Conservation (phyloP, 2,113 vertebrate genomes). For the Lampris megalopsis region DNA sequence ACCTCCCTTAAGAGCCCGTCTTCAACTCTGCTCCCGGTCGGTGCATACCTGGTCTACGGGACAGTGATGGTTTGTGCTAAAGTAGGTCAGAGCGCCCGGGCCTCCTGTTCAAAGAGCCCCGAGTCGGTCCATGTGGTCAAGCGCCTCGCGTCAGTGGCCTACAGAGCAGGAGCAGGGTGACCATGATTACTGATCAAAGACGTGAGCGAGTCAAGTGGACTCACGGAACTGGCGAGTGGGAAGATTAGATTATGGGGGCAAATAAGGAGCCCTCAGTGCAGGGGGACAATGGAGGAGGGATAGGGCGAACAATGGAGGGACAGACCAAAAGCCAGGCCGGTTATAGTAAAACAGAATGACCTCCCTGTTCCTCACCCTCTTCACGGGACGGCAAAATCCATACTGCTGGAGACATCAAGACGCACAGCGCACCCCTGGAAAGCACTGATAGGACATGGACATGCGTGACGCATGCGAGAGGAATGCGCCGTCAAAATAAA, state of each 20-base stretch:
- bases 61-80: slow-evolving; percentile 13
- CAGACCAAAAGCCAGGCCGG: slow-evolving; percentile 43
- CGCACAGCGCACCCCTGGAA: slow-evolving; percentile 31
- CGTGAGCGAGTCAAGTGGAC: slow-evolving; percentile 41
- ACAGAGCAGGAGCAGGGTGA: slow-evolving; percentile 49
- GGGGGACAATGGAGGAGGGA: slow-evolving; percentile 8
- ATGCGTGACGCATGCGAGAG: slow-evolving; percentile 68
- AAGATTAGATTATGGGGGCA: slow-evolving; percentile 62
- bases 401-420: slow-evolving; percentile 13
- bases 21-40: neutral
- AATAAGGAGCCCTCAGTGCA: slow-evolving; percentile 55
- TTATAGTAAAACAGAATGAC: slow-evolving; percentile 56
- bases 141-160: slow-evolving; percentile 48
- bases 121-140: slow-evolving; percentile 19
- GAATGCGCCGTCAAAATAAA: slow-evolving; percentile 72
- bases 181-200: slow-evolving; percentile 58
- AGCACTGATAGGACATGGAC: slow-evolving; percentile 52
- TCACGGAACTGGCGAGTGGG: slow-evolving; percentile 15
- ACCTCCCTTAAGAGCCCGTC: neutral
- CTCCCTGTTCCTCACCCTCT: slow-evolving; percentile 31
- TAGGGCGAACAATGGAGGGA: neutral
- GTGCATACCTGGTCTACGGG: slow-evolving; percentile 22
- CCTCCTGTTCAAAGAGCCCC: slow-evolving; percentile 35
- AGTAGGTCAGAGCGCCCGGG: slow-evolving; percentile 11
- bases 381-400: no score